A percentile compares a stretch with the other conserved stretches of the same genome.
phyloP scores from a whole-genome alignment of 2,888 invertebrate genomes.

The Nemotelus nigrinus region DNA sequence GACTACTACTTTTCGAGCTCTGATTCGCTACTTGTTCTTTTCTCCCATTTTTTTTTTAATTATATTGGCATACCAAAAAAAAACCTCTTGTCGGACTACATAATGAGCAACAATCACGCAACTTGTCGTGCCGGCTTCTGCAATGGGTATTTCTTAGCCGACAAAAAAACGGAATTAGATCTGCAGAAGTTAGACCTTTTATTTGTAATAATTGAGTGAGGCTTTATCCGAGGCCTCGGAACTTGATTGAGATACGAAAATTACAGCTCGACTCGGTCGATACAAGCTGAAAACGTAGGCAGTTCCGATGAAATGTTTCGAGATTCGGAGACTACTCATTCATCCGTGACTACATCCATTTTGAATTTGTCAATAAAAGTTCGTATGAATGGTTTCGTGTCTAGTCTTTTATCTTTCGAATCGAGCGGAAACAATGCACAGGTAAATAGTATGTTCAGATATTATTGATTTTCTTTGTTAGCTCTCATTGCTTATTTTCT shows the following conservation, averaged over 20 bases:
- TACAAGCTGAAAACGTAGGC: neutral
- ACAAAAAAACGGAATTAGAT: constrained; percentile 10
- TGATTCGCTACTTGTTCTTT: neutral
- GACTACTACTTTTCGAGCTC: constrained; percentile 2
- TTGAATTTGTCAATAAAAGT: neutral
- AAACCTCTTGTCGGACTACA: neutral
- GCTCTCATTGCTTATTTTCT: too few species aligned
- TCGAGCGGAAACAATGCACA: too few species aligned
- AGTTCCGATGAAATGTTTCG: neutral
- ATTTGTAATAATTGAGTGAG: neutral
- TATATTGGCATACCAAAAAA: neutral
- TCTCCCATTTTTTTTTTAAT: neutral
- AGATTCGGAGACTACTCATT: neutral
- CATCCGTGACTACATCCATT: neutral
- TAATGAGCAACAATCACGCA: constrained; percentile 32
- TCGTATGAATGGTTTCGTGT: too few species aligned
- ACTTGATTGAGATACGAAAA: constrained; percentile 5
- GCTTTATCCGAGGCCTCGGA: constrained; percentile 13
- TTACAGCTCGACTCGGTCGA: neutral
- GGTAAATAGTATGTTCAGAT: too few species aligned
- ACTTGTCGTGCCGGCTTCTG: constrained; percentile 12
- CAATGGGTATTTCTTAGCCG: constrained; percentile 4
- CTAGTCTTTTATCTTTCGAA: too few species aligned
- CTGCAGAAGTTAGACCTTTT: constrained; percentile 19
- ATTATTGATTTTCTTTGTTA: too few species aligned